Evolutionary conservation across 2,888 invertebrate species (phyloP), one percentile per base, ranked within the genome.

Genomic region (Plagiodera versicolora): DNA sequence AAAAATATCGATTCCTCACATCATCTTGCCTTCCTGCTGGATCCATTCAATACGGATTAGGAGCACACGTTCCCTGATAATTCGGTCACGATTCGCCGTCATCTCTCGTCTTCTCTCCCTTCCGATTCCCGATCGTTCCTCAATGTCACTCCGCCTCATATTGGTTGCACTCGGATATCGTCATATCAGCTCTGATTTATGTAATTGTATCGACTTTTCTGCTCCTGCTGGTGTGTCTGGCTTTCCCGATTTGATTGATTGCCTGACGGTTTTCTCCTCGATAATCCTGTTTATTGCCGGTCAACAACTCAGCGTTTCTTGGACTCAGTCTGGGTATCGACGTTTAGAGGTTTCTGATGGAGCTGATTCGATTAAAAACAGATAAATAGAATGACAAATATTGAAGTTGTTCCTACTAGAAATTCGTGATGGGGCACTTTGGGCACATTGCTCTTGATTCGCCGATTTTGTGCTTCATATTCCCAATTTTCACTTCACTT

Each of bases 191-290:
- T 65, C 74, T 77, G 79, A 79, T 79, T 78, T 78, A 78, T 79
- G 77, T 79, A 78, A 79, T 79, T 77, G 77, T 76, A 77, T 77
- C 75, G 77, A 77, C 75, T 77, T 75, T 74, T 74, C 71, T 52
- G 45, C 59, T 58, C 58, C 39, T 54, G 62, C 28, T 58, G 59
- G 62, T 53, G n/a, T 18, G n/a, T 16, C 24, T 47, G 52, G 30
- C 30, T 52, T 52, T 50, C 49, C 17, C 32, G 47, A 17, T 16
- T n/a, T 74, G 74, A 74, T 74, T 72, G 72, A 74, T 74, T 72
- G 68, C 66, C 67, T 66, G 69, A 68, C 69, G 67, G 69, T 55
- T 66, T 66, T 63, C 66, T n/a, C 56, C 32, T 56, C 56, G 50
- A 63, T 69, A 70, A 66, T 66, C 65, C 57, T 59, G 67, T 72